Evolutionary conservation across 1,140 invertebrate species (phyloP).

Genomic region (Mamestra configurata): DNA sequence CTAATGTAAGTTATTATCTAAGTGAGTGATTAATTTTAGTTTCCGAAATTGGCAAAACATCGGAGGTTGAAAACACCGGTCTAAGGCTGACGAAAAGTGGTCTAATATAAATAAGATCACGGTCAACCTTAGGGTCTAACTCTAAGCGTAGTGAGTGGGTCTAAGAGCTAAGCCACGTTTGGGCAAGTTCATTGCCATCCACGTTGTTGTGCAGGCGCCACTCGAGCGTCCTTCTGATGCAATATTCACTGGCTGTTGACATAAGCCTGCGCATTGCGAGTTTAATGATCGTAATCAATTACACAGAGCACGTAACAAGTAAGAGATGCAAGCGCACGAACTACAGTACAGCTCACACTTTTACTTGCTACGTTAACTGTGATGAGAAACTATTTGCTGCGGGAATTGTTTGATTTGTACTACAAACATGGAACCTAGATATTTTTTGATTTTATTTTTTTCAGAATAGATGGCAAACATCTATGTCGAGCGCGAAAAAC

Average conservation of each 20-base stretch:
- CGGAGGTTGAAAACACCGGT: neutral
- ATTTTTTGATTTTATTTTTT: no score
- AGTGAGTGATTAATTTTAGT: no score
- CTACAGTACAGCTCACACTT: neutral
- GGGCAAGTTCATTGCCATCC: conserved; percentile 19
- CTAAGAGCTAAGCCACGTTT: neutral
- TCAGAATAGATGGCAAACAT: no score
- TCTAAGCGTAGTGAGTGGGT: neutral
- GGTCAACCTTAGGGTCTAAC: neutral
- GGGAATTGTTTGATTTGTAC: neutral
- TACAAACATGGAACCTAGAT: neutral
- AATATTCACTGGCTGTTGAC: conserved; percentile 9
- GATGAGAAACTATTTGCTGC: neutral
- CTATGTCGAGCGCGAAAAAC: no score
- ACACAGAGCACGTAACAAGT: conserved; percentile 2
- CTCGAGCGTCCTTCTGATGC: neutral
- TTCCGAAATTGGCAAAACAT: no score
- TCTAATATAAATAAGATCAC: conserved; percentile 1
- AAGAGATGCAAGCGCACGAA: neutral
- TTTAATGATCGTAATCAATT: neutral
- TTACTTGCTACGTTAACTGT: neutral
- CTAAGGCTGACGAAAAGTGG: neutral
- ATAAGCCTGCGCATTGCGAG: neutral
- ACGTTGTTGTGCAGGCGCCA: neutral
- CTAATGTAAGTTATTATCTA: no score